Evolutionary conservation across 64 coral and sea anemone genomes (phyloP), one percentile per base, ranked within the genome.

Genomic region (Montipora capricornis): DNA sequence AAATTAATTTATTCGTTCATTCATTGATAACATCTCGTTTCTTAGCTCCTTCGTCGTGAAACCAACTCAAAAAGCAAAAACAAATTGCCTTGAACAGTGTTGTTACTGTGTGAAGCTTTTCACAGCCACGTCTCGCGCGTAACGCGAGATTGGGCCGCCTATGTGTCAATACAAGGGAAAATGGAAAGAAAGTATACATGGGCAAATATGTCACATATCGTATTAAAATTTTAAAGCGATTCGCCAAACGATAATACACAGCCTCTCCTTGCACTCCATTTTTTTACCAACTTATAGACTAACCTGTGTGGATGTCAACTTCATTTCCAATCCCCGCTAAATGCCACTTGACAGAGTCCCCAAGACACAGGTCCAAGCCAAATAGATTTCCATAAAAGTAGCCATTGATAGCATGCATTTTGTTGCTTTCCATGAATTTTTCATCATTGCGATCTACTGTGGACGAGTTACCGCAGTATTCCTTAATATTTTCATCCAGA

Each of bases 351-450:
- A 96, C 76, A 19, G 83, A 87, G 16, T 96, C 92, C 45, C 92
- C 91, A 6, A 91, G 17, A 68, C 95, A 96, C 5, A 93, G 80
- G 4, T 96, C 81, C 46, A 96, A 64, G 4, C 61, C 95, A 5
- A 88, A 91, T 5, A 93, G 45, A 57, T 96, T 96, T 3, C 91
- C 95, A 49, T 94, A 96, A 55, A 96, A 93, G 17, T 80, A 89
- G 12, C 95, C 95, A 81, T 96, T 96, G 9, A 96, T 96, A 20
- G 91, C 73, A 78, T 96, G 95, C 95, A 96, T 96, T 70, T 94
- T 96, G 58, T 96, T 96, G 12, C 87, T 83, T 69, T 96, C 95
- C 68, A 69, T 48, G 51, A 96, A 96, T 47, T 80, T 59, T 81
- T 93, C 95, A 64, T 94, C 49, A 61, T 94, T 91, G 61, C 81